Conservation (phyloP, 2,888 invertebrate genomes). For the Oscheius sp. region DNA sequence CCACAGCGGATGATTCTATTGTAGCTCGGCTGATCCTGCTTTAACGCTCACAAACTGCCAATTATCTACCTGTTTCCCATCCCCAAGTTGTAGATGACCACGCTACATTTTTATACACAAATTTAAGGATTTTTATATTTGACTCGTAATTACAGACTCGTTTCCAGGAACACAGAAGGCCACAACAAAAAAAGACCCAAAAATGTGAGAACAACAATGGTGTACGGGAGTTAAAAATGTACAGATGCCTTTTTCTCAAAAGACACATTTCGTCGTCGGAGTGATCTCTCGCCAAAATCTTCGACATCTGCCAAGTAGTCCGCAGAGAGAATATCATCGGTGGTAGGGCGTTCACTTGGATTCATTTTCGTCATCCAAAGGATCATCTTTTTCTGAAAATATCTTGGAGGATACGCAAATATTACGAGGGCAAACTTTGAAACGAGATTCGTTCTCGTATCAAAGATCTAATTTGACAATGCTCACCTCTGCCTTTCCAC, state of each 20-base stretch:
- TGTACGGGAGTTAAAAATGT: neutral
- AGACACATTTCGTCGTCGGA: slow-evolving; percentile 14
- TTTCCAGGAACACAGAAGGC: slow-evolving; percentile 3
- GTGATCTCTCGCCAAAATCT: slow-evolving; percentile 11
- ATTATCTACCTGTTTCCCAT: neutral
- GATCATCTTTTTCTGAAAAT: slow-evolving; percentile 53
- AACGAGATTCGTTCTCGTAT: neutral
- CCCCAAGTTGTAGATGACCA: neutral
- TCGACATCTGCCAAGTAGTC: slow-evolving; percentile 24
- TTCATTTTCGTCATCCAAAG: slow-evolving; percentile 48
- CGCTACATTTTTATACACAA: neutral
- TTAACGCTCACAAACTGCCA: slow-evolving; percentile 4
- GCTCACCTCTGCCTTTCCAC: slow-evolving; percentile 25
- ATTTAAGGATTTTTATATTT: neutral
- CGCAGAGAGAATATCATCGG: slow-evolving; percentile 25
- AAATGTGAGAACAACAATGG: neutral
- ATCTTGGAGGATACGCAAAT: neutral
- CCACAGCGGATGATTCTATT: neutral
- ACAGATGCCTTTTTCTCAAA: slow-evolving; percentile 8
- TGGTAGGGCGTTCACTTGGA: slow-evolving; percentile 46
- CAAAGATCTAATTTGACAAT: no score
- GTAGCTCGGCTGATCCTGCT: slow-evolving; percentile 2
- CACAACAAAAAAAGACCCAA: neutral
- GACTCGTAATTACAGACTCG: slow-evolving; percentile 31
- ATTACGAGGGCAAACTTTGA: neutral